Evolutionary conservation across 2,888 invertebrate species (phyloP).

Genomic region (Alentia gelatinosa): DNA sequence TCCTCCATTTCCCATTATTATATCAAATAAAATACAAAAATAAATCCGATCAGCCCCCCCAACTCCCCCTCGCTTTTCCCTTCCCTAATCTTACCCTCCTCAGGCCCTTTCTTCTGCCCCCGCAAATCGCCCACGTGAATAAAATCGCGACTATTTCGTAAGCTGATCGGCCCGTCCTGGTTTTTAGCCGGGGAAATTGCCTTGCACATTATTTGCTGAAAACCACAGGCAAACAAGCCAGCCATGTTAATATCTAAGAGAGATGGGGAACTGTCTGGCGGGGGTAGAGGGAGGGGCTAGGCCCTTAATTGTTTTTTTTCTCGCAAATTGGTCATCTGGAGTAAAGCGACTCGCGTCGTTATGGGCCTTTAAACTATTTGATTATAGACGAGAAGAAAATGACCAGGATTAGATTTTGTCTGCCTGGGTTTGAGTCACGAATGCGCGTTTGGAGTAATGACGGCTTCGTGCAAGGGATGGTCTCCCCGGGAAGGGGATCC

Average conservation of each 20-base stretch:
- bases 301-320: neutral
- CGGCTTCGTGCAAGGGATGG: no score
- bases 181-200: neutral
- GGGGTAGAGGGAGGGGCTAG: neutral
- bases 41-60: neutral
- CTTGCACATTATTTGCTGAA: neutral
- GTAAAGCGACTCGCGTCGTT: neutral
- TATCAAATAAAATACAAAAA: neutral
- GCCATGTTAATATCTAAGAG: constrained; percentile 8
- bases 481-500: no score
- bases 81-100: neutral
- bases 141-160: neutral
- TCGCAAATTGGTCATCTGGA: neutral
- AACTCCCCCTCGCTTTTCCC: neutral
- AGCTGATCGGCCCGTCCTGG: neutral
- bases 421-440: neutral
- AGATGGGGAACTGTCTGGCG: neutral
- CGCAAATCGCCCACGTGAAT: neutral
- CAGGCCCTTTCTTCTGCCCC: neutral
- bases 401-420: constrained; percentile 21
- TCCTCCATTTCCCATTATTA: neutral
- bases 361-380: constrained; percentile 22
- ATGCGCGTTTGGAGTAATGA: no score
- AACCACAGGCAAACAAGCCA: neutral
- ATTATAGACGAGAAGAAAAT: constrained; percentile 10